Evolutionary conservation across 2,113 vertebrate species (phyloP).

Genomic region (Crotalus horridus): DNA sequence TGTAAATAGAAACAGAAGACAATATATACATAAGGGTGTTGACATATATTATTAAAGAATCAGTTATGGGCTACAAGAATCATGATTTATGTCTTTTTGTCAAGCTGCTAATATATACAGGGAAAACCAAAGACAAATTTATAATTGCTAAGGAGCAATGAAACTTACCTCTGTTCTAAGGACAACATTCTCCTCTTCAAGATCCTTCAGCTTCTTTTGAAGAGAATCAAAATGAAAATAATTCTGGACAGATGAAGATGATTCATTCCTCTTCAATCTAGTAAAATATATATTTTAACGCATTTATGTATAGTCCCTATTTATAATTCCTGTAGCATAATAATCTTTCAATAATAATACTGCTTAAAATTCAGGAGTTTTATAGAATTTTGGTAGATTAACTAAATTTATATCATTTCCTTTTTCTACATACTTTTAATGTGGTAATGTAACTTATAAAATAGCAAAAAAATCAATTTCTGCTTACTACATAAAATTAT

Average conservation of each 20-base stretch:
- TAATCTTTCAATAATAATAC: background rate
- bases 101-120: background rate
- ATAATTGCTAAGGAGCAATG: slow-evolving; percentile 20
- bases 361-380: background rate
- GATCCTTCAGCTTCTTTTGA: slow-evolving; percentile 96
- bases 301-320: background rate
- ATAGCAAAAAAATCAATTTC: background rate
- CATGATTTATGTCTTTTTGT: background rate
- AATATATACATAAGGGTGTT: background rate
- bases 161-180: slow-evolving; percentile 85
- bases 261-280: slow-evolving; percentile 87
- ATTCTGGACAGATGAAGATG: slow-evolving; percentile 78
- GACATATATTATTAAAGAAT: background rate
- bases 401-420: background rate
- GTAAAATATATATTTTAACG: background rate
- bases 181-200: slow-evolving; percentile 94
- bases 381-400: background rate
- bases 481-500: background rate
- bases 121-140: background rate
- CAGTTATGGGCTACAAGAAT: background rate
- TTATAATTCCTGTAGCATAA: background rate
- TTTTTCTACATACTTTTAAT: background rate
- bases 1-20: background rate
- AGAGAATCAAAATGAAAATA: slow-evolving; percentile 92
- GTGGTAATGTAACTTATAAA: slow-evolving; percentile 15